Percentiles rank a stretch among this genome's conserved stretches.
phyloP scores from a whole-genome alignment of 2,888 invertebrate species.

The Lasioglossum zephyrum region DNA sequence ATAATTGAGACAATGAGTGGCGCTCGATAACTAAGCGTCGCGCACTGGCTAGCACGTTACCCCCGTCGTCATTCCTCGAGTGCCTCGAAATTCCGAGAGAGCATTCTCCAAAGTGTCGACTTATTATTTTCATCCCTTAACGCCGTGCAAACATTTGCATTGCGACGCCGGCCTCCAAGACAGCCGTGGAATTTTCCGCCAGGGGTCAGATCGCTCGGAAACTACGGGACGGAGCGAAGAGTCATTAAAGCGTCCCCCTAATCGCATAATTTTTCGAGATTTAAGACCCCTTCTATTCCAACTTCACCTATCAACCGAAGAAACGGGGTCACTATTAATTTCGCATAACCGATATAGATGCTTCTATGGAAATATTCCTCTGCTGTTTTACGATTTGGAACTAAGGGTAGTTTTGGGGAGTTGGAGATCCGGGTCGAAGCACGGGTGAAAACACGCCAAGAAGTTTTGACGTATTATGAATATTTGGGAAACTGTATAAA shows the following conservation, averaged over 20 bases:
- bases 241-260: background rate
- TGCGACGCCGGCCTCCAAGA: constrained; percentile 52
- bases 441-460: background rate
- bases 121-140: constrained; percentile 78
- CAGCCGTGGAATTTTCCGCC: background rate
- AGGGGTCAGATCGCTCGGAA: constrained; percentile 25
- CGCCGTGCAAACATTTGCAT: constrained; percentile 76
- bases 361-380: background rate
- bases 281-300: background rate
- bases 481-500: background rate
- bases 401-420: background rate
- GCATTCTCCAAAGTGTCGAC: constrained; percentile 53
- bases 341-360: background rate
- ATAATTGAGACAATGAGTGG: constrained; percentile 66
- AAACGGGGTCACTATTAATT: background rate
- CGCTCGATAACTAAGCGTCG: constrained; percentile 61
- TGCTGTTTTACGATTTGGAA: background rate
- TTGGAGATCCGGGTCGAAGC: background rate
- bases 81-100: constrained; percentile 43
- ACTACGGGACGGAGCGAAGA: background rate
- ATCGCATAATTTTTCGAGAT: background rate
- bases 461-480: background rate
- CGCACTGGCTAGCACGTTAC: constrained; percentile 46
- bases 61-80: constrained; percentile 17
- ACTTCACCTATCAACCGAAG: background rate